These are phyloP conservation scores for Drosophila nigromelanica DNA, from an alignment of 1,140 invertebrate genomes.

Conservation along the genomic window DNA sequence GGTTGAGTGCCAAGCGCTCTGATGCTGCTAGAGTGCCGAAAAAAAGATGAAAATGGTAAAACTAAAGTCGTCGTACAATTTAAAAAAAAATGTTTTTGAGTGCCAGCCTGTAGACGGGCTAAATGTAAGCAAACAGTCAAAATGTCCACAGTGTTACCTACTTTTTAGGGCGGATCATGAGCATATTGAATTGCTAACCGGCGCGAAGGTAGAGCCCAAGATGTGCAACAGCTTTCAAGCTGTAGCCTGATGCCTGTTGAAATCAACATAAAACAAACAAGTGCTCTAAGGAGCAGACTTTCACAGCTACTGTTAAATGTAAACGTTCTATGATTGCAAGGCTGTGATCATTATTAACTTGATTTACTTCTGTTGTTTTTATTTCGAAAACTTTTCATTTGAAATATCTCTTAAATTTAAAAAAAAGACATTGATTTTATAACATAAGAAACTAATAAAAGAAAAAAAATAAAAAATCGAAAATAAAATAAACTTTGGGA, in stretches of 20 bases:
- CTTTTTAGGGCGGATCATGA: slow-evolving; percentile 20
- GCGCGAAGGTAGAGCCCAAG: neutral
- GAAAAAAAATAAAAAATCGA: too few species aligned
- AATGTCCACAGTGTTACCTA: slow-evolving; percentile 45
- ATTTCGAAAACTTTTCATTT: too few species aligned
- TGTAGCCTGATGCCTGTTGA: neutral
- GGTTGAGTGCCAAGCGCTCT: slow-evolving; percentile 73
- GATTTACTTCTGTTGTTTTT: too few species aligned
- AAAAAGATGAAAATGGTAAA: slow-evolving; percentile 40
- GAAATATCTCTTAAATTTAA: too few species aligned
- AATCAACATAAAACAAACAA: neutral
- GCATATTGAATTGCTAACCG: neutral
- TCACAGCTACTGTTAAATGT: neutral
- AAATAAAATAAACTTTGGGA: slow-evolving; percentile 19
- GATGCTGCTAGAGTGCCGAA: slow-evolving; percentile 63
- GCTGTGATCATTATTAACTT: too few species aligned
- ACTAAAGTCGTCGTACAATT: slow-evolving; percentile 16
- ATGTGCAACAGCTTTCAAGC: neutral
- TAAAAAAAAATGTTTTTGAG: slow-evolving; percentile 68
- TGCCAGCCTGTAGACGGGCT: slow-evolving; percentile 49
- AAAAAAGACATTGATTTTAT: too few species aligned
- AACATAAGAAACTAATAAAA: too few species aligned
- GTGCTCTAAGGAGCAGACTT: too few species aligned
- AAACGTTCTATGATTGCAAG: neutral
- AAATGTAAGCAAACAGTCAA: slow-evolving; percentile 47